Base-by-base conservation (phyloP, 2,888 invertebrate genomes). In the Baronia brevicornis region DNA sequence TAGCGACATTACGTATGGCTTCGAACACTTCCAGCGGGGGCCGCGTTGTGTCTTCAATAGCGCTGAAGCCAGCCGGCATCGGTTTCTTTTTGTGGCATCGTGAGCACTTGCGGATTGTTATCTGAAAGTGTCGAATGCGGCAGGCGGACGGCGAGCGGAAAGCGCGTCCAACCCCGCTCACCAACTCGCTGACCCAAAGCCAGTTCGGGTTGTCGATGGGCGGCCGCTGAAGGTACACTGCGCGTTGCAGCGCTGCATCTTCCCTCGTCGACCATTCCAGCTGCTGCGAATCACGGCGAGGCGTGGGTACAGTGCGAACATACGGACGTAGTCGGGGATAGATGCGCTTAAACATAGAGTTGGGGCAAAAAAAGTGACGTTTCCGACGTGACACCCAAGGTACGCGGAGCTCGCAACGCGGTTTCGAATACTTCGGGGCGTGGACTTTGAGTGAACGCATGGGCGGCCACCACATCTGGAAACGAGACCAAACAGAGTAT, bases 401-500 rank as follows among this genome's bases (percentile, higher is more conserved):
- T 1, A 87, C 86, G 41, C 93, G 94, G n/a, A 47, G 38, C 4
- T 88, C 78, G 34, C 93, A 87, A 58, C 92, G 55, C 34, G 38
- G 44, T 4, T 91, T 88, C 68, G 98, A 97, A 48, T 95, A 90
- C 84, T 96, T 96, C 35, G 96, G 74, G 71, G 98, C 98, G 60
- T 91, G 91, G 56, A 96, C 96, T 67, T 94, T 94, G 66, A 93
- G 91, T 5, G 98, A 97, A 36, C 98, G 98, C 9, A 98, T 98
- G 35, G 97, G 98, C 32, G 98, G 98, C 49, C 94, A 91, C 97
- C 98, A 98, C 87, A 96, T 90, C 97, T 97, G 40, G 39, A 31
- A 25, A 39, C 10, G 12, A 18, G 25, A 6, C 31, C n/a, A 7
- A n/a, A n/a, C 4, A 17, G 6, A 5, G 6, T 4, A 4, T 6